Conservation (phyloP, 2,888 invertebrate species). For the Hydraecia micacea region DNA sequence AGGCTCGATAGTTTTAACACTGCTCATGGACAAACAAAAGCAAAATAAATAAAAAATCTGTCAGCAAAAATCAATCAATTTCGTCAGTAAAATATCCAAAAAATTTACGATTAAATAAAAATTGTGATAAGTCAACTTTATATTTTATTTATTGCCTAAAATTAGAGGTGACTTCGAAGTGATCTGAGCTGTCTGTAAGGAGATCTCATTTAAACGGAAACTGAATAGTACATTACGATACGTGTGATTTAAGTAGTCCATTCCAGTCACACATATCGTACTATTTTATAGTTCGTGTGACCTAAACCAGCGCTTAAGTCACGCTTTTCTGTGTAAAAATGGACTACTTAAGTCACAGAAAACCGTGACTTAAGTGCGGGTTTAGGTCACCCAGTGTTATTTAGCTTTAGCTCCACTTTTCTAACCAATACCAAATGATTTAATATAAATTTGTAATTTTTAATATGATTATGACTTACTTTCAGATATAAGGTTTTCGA, state of each 20-base stretch:
- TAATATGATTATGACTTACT: neutral
- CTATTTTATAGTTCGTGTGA: too few relatives aligned
- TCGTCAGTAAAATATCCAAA: neutral
- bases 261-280: neutral
- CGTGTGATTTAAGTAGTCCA: too few relatives aligned
- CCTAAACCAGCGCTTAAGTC: too few relatives aligned
- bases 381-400: neutral
- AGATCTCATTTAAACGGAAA: neutral
- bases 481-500: conserved; percentile 18
- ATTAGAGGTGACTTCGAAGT: too few relatives aligned
- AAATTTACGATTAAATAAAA: neutral
- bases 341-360: neutral
- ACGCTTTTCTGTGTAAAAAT: neutral
- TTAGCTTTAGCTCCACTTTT: neutral
- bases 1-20: neutral
- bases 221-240: neutral
- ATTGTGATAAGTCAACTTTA: neutral
- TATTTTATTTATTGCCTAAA: neutral
- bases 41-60: neutral
- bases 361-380: neutral
- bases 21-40: neutral
- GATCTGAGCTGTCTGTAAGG: neutral
- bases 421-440: neutral
- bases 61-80: too few relatives aligned
- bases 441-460: neutral